Conservation (phyloP, 2,113 vertebrate genomes). For the Anarhynchus alexandrinus region DNA sequence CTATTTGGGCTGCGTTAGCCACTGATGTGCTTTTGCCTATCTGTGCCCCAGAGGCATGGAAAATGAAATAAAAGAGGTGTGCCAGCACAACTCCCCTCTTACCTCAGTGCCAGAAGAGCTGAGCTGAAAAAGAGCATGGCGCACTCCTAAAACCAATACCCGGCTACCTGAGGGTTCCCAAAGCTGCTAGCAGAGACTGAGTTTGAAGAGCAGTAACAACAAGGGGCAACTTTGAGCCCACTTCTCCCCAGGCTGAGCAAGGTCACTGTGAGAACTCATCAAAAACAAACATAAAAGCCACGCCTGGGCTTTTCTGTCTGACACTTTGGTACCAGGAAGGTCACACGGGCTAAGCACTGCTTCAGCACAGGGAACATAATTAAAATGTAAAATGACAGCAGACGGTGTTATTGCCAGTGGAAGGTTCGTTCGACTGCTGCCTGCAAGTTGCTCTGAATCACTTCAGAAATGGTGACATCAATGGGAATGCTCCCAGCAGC, state of each 20-base stretch:
- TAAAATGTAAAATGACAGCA: constrained; percentile 11
- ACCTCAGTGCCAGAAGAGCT: neutral
- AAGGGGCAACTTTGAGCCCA: neutral
- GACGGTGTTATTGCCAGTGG: neutral
- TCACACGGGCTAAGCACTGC: neutral
- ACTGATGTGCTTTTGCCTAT: neutral
- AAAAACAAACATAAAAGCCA: neutral
- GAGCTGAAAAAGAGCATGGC: neutral
- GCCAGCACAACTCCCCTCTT: neutral
- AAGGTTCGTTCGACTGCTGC: neutral
- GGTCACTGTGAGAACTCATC: neutral
- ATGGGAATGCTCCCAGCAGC: neutral
- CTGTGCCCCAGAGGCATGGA: neutral
- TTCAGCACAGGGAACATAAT: neutral
- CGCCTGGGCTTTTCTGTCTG: neutral
- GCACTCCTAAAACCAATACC: neutral
- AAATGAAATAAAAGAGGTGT: neutral
- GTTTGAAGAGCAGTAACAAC: neutral
- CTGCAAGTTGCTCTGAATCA: neutral
- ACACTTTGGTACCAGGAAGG: neutral
- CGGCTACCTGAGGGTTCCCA: neutral
- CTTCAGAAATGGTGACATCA: constrained; percentile 27
- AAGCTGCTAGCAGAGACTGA: neutral
- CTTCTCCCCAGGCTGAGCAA: neutral
- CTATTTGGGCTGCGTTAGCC: neutral